Percentiles rank a stretch among this genome's conserved stretches.
These are phyloP conservation scores for Seira sanloemensis DNA, from an alignment of 2,888 invertebrate genomes.

Conservation along the genomic window DNA sequence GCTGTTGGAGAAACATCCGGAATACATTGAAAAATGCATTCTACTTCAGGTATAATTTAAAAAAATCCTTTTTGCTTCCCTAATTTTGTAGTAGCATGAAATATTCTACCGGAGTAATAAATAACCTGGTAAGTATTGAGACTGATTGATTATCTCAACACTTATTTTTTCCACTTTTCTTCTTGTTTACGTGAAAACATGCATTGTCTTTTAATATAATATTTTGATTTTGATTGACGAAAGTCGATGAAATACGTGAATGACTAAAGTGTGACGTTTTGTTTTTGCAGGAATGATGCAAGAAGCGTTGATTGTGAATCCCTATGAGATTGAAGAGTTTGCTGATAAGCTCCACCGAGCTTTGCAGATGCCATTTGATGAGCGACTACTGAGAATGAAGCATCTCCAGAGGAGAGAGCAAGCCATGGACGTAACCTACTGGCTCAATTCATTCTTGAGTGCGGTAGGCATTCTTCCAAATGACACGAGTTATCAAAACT, in stretches of 20 bases:
- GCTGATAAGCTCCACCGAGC: constrained; percentile 76
- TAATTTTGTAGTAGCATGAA: no score
- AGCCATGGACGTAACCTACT: constrained; percentile 76
- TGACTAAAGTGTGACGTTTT: no score
- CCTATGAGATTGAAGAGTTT: constrained; percentile 76
- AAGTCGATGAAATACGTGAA: no score
- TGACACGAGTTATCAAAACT: constrained; percentile 74
- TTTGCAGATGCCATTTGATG: constrained; percentile 76
- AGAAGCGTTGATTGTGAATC: constrained; percentile 77
- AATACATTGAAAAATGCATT: constrained; percentile 75
- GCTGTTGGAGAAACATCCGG: constrained; percentile 76
- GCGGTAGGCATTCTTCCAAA: constrained; percentile 75
- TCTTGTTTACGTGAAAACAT: no score
- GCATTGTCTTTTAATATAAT: no score
- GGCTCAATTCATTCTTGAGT: constrained; percentile 76
- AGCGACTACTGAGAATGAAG: constrained; percentile 76
- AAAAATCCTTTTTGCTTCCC: background rate
- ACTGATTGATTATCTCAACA: no score
- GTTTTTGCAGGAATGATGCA: constrained; percentile 75
- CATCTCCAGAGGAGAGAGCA: constrained; percentile 76
- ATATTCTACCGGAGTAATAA: background rate
- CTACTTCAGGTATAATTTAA: constrained; percentile 74
- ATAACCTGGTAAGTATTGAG: no score
- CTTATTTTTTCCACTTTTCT: no score
- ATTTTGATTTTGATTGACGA: no score